Conservation (phyloP, 2,888 invertebrate species). For the Saturnia pavonia region DNA sequence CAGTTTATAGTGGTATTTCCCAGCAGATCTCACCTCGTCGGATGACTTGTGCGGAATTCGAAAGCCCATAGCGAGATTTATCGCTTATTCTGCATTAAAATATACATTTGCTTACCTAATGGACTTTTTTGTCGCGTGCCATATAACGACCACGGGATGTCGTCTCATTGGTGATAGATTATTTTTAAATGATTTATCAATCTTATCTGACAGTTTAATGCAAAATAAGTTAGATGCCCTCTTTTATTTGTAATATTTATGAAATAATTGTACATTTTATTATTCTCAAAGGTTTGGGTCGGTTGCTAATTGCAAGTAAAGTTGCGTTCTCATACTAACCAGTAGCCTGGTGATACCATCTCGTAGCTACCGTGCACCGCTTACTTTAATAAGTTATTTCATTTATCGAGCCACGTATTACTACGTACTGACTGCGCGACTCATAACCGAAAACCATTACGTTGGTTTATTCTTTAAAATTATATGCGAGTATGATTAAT, state of each 20-base stretch:
- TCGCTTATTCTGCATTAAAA: constrained; percentile 80
- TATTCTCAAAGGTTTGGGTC: constrained; percentile 28
- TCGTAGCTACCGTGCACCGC: constrained; percentile 69
- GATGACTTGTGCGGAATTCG: constrained; percentile 80
- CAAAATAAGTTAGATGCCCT: constrained; percentile 38
- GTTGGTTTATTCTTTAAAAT: background rate
- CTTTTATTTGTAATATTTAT: constrained; percentile 30
- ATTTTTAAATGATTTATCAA: constrained; percentile 66
- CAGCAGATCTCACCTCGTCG: constrained; percentile 78
- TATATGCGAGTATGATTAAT: background rate
- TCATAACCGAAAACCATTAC: constrained; percentile 24
- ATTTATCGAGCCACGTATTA: constrained; percentile 64
- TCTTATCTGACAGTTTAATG: constrained; percentile 48
- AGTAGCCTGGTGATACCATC: constrained; percentile 69
- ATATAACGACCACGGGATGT: constrained; percentile 60
- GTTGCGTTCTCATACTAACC: constrained; percentile 56
- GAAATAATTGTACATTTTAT: constrained; percentile 35
- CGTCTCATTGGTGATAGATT: constrained; percentile 55
- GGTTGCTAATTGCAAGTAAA: background rate
- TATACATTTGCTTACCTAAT: constrained; percentile 79
- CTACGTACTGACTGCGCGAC: constrained; percentile 27
- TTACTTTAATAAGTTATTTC: constrained; percentile 69
- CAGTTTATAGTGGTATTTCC: constrained; percentile 74
- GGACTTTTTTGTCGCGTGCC: constrained; percentile 78
- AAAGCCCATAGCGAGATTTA: constrained; percentile 81